Evolutionary conservation across 1,140 invertebrate genomes (phyloP).

Genomic region (Achroia grisella): DNA sequence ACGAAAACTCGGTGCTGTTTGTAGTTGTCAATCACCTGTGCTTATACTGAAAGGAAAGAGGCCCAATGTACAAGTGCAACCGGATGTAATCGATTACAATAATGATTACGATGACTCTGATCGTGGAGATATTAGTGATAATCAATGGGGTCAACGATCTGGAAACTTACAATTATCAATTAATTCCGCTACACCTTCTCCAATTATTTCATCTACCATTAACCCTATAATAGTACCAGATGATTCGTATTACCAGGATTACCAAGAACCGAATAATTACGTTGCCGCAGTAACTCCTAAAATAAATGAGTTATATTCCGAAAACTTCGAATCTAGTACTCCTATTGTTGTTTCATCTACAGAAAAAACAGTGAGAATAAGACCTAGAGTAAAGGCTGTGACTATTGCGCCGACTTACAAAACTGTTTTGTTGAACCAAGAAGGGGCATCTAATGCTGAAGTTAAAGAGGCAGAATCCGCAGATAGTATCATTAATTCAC

Average conservation of each 20-base stretch:
- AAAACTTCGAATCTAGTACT: conserved; percentile 40
- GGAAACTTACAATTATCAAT: conserved; percentile 16
- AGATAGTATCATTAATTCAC: conserved; percentile 33
- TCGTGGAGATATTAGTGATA: conserved; percentile 45
- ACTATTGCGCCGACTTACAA: conserved; percentile 65
- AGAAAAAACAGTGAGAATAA: conserved; percentile 41
- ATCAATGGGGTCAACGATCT: conserved; percentile 32
- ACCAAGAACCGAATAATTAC: conserved; percentile 42
- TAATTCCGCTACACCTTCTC: conserved; percentile 36
- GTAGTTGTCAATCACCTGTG: conserved; percentile 81
- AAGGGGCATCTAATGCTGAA: conserved; percentile 23
- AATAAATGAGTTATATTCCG: conserved; percentile 25
- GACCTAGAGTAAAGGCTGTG: conserved; percentile 50
- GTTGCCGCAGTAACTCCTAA: conserved; percentile 34
- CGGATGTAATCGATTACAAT: conserved; percentile 42
- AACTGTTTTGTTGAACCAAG: conserved; percentile 56
- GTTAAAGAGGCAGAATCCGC: conserved; percentile 19
- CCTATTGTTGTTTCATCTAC: conserved; percentile 38
- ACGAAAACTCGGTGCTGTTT: conserved; percentile 82
- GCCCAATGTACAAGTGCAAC: conserved; percentile 31
- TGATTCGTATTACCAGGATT: conserved; percentile 63
- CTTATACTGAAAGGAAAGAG: conserved; percentile 69
- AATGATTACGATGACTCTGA: conserved; percentile 43
- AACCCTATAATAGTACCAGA: conserved; percentile 71
- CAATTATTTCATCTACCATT: conserved; percentile 55